A percentile compares a stretch with the other conserved stretches of the same genome.
Evolutionary conservation across 2,797 vertebrate species (phyloP).

Genomic region (Borostomias antarcticus): DNA sequence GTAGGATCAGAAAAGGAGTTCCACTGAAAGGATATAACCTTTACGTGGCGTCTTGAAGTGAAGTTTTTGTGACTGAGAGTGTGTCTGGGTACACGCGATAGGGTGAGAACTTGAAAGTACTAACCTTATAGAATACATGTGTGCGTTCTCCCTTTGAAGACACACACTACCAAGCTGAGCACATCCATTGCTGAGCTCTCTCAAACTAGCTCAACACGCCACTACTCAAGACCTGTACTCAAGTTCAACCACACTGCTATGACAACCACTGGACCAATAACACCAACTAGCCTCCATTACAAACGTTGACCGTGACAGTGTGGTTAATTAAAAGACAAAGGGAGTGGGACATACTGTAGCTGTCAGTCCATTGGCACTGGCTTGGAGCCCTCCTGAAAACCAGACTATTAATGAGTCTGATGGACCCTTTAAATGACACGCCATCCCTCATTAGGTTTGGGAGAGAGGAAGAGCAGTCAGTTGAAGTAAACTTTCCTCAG

Average conservation of each 20-base stretch:
- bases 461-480: conserved; percentile 46
- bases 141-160: no score
- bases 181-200: no score
- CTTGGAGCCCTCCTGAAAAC: conserved; percentile 60
- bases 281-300: conserved; percentile 4
- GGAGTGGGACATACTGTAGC: conserved; percentile 45
- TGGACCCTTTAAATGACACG: conserved; percentile 61
- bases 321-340: conserved; percentile 46
- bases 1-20: conserved; percentile 3
- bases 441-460: conserved; percentile 57
- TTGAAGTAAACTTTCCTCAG: conserved; percentile 41
- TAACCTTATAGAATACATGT: no score
- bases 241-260: background rate
- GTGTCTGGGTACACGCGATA: conserved; percentile 28
- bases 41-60: background rate
- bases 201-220: conserved; percentile 1
- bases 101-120: no score
- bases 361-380: conserved; percentile 45
- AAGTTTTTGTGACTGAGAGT: background rate
- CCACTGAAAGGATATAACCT: conserved; percentile 16
- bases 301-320: conserved; percentile 15
- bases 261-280: conserved; percentile 10
- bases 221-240: background rate
- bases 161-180: background rate
- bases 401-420: conserved; percentile 66